Percentiles rank a stretch among this genome's conserved stretches.
Evolutionary conservation across 1,140 invertebrate genomes (phyloP).

Genomic region (Anastrepha obliqua): DNA sequence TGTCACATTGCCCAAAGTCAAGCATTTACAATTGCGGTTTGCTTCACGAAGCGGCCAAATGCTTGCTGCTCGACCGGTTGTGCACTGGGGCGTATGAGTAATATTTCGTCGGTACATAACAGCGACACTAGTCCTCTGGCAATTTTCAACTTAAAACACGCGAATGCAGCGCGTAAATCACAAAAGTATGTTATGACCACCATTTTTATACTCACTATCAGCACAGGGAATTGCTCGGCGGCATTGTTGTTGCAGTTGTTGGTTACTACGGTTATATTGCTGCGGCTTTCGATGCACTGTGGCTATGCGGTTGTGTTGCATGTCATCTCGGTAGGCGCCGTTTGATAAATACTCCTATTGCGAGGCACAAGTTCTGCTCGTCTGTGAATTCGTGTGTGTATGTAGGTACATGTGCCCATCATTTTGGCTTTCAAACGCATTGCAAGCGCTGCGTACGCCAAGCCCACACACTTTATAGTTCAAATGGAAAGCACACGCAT

Average conservation of each 20-base stretch:
- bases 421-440: background rate
- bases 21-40: background rate
- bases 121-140: constrained; percentile 18
- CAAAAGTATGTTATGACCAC: background rate
- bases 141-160: background rate
- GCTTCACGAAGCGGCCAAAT: background rate
- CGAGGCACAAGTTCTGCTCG: background rate
- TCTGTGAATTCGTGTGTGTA: background rate
- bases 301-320: constrained; percentile 41
- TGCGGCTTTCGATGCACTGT: constrained; percentile 26
- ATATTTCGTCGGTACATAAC: background rate
- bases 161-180: constrained; percentile 28
- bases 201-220: background rate
- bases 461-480: background rate
- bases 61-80: background rate
- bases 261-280: background rate
- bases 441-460: background rate
- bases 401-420: background rate
- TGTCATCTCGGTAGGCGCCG: background rate
- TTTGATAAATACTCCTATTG: background rate
- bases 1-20: background rate
- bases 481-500: background rate
- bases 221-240: too few relatives aligned
- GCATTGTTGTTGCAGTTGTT: background rate
- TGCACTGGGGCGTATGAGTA: constrained; percentile 37